A percentile compares a stretch with the other conserved stretches of the same genome.
phyloP scores from a whole-genome alignment of 2,113 vertebrate genomes.

The Leuciscus idus region DNA sequence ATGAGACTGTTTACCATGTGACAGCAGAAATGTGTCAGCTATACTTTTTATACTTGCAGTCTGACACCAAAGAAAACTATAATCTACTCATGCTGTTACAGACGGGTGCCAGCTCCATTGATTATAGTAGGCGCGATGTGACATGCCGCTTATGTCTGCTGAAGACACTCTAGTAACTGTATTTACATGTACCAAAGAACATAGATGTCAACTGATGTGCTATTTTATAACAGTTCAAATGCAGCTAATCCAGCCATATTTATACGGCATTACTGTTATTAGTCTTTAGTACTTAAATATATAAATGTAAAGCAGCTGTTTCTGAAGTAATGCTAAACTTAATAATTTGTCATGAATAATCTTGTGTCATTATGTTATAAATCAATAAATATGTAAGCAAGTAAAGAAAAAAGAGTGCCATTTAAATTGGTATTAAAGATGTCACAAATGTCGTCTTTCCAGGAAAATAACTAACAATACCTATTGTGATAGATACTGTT shows the following conservation, averaged over 20 bases:
- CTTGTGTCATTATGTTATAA: no score
- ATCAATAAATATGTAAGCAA: no score
- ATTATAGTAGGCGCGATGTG: neutral
- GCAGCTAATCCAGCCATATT: neutral
- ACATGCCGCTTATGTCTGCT: neutral
- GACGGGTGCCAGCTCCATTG: neutral
- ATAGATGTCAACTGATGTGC: no score
- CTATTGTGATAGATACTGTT: neutral
- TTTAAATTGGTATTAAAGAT: neutral
- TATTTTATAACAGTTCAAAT: neutral
- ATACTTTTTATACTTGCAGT: neutral
- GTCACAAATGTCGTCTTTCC: neutral
- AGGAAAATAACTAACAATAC: neutral
- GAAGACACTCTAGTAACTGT: neutral
- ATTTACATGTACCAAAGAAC: neutral
- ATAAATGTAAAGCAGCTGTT: neutral
- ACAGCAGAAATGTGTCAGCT: conserved; percentile 4
- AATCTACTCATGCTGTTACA: neutral
- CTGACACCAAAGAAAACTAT: neutral
- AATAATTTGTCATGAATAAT: neutral
- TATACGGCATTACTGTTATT: neutral
- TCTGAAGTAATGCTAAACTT: neutral
- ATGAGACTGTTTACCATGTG: neutral
- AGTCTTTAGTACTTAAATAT: neutral
- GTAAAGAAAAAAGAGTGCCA: no score